Conservation (phyloP, 2,113 vertebrate genomes). For the Triplophysa tibetana region DNA sequence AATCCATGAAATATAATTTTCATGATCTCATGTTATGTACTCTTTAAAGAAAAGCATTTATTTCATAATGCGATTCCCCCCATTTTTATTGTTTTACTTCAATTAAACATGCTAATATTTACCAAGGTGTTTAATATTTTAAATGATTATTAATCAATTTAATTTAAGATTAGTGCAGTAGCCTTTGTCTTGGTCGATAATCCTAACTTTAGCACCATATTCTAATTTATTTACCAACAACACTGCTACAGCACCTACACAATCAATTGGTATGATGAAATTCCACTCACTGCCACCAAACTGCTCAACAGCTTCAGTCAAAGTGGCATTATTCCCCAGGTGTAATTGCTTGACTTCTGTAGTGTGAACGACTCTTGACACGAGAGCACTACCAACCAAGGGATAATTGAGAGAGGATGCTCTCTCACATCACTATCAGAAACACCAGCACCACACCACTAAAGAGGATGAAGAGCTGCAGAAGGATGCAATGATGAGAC, state of each 20-base stretch:
- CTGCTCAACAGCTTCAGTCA: neutral
- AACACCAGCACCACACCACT: neutral
- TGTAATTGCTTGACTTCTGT: conserved; percentile 38
- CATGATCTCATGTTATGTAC: too few species aligned
- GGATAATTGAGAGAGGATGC: conserved; percentile 51
- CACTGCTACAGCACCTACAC: neutral
- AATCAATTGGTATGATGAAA: neutral
- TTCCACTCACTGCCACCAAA: neutral
- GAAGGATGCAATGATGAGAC: neutral
- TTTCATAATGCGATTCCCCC: too few species aligned
- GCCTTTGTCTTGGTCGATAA: neutral
- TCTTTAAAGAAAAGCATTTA: too few species aligned
- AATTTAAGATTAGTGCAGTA: too few species aligned
- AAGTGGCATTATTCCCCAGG: conserved; percentile 14
- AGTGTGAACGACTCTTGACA: conserved; percentile 49
- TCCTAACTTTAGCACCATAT: neutral
- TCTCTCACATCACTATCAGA: conserved; percentile 24
- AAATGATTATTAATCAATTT: too few species aligned
- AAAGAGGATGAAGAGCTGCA: neutral
- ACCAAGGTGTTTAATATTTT: too few species aligned
- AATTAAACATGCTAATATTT: too few species aligned
- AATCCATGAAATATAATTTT: too few species aligned
- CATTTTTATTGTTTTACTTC: too few species aligned
- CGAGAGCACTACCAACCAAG: conserved; percentile 31
- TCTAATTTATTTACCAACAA: neutral